Evolutionary conservation across 2,113 vertebrate genomes (phyloP), one percentile per base, ranked within the genome.

Genomic region (Cryptomyrus ogoouensis): DNA sequence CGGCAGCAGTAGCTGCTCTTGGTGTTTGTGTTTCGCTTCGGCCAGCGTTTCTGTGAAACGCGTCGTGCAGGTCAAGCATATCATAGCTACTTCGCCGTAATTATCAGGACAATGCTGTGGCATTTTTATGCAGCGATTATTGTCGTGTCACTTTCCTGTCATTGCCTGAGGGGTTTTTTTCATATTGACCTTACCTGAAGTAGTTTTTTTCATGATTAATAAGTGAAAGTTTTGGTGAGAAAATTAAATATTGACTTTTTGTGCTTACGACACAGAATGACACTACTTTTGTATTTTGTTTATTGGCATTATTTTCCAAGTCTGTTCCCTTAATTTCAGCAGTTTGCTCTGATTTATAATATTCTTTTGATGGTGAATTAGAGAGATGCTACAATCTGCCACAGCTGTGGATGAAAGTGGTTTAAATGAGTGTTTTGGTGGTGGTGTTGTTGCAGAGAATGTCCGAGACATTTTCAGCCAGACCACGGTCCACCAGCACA

Each of bases 381-480:
- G 27, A 15, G 27, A 77, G 5, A 39, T 2, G 15, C 42, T 24
- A 21, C 31, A 24, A 46, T n/a, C 83, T 3, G 80, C 39, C 80
- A 44, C 19, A 7, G 5, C 15, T 21, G 0, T n/a, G 80, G n/a
- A 49, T 8, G 2, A 27, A 52, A 27, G 19, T 9, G 49, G 15
- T 27, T n/a, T 52, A 86, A 27, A 10, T 50, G 4, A 24, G 24
- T 44, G 88, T 88, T 70, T 84, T 56, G 39, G 24, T 58, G 31
- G 56, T 62, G 91, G 90, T 88, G 83, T 62, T 50, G 42, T 90
- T 70, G 17, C 95, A 99, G 98, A 98, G 95, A 98, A 98, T 95
- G 97, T 99, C 90, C 97, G 98, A 90, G 98, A 99, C 95, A 98
- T 99, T 95, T 98, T 99, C 95, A 97, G 98, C 93, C 97, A 99